Percentiles rank a stretch among this genome's conserved stretches.
phyloP scores from a whole-genome alignment of 2,888 invertebrate genomes.

The Lasioglossum calceatum region DNA sequence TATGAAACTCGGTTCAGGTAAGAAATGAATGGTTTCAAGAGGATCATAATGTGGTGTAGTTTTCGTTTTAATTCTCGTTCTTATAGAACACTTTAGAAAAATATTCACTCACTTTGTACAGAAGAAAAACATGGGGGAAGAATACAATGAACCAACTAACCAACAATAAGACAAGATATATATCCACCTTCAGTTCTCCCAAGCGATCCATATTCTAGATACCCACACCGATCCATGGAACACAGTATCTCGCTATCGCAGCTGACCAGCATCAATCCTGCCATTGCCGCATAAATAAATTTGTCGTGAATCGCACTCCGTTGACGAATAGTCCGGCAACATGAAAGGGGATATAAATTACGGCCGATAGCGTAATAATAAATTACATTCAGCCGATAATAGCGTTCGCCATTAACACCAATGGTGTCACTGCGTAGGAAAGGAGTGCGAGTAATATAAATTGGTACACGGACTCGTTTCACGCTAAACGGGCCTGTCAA shows the following conservation, averaged over 20 bases:
- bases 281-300: conserved; percentile 15
- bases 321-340: neutral
- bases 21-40: neutral
- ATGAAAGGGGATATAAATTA: conserved; percentile 26
- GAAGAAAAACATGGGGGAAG: neutral
- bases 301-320: conserved; percentile 4
- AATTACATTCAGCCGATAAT: conserved; percentile 37
- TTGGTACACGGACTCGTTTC: neutral
- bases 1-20: too few relatives aligned
- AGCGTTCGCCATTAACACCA: conserved; percentile 14
- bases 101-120: neutral
- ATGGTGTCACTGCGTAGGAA: neutral
- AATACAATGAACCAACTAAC: neutral
- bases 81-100: neutral
- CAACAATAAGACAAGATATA: neutral
- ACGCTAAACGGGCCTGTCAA: conserved; percentile 13
- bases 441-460: neutral
- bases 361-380: conserved; percentile 18
- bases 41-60: neutral
- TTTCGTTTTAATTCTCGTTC: neutral
- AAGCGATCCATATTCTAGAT: neutral
- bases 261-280: neutral
- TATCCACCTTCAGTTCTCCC: neutral
- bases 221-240: neutral
- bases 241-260: neutral